Base-by-base conservation (phyloP, 1,140 invertebrate species). In the Nomia melanderi region DNA sequence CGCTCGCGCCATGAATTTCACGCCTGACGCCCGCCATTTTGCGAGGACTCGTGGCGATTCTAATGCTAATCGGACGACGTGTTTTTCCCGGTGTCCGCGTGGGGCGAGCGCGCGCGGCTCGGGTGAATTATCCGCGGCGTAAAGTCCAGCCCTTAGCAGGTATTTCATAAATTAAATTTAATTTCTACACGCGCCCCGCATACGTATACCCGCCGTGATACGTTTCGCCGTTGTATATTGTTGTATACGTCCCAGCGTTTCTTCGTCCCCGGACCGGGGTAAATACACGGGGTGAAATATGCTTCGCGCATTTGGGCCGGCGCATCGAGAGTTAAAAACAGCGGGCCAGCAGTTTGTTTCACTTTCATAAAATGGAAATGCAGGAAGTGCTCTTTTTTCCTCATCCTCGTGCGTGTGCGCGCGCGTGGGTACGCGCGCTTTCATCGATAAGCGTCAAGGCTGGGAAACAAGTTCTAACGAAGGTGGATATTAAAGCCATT, bases 301-400 rank as follows among this genome's bases (percentile, higher is more conserved):
- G 47, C n/a, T n/a, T n/a, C n/a, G 47, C n/a, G 47, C 47, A 50
- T n/a, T 50, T 50, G 47, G 47, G 47, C 47, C 7, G 47, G 17
- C 47, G 47, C 47, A 50, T 50, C 47, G 47, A 50, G 47, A 50
- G 47, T 50, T 50, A 50, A 50, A 50, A 50, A 50, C 47, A n/a
- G 47, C n/a, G 47, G 47, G 5, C 47, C 47, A n/a, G 47, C n/a
- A n/a, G 47, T 50, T 50, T 50, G 47, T 50, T 50, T 50, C 47
- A 50, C 47, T n/a, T 50, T 50, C n/a, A 50, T 50, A n/a, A 50
- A 50, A 50, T 50, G 47, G 47, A 50, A 50, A n/a, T n/a, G 47
- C n/a, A 17, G 47, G n/a, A 50, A 50, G 47, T 50, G 47, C 47
- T n/a, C n/a, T 50, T 50, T 50, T 50, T 50, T 7, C n/a, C 5